Evolutionary conservation across 2,797 vertebrate genomes (phyloP).

Genomic region (Chaunax sp.): DNA sequence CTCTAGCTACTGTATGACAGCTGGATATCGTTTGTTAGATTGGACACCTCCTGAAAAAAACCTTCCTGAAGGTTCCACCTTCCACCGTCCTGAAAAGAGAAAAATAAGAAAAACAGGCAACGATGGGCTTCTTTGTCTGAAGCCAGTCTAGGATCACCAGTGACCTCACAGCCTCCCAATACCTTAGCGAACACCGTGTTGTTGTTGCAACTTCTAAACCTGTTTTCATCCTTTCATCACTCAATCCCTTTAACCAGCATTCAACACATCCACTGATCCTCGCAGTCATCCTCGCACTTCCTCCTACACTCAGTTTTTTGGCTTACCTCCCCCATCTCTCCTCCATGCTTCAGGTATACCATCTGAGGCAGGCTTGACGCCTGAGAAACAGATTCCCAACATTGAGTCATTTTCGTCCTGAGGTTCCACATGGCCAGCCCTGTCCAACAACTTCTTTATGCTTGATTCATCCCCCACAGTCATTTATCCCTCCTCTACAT

Average conservation of each 20-base stretch:
- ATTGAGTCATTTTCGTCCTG: constrained; percentile 12
- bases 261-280: constrained; percentile 1
- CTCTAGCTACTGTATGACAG: no score
- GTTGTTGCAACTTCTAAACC: constrained; percentile 5
- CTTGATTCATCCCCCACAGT: background rate
- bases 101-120: no score
- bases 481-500: constrained; percentile 4
- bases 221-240: constrained; percentile 14
- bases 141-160: no score
- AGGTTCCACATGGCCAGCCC: constrained; percentile 12
- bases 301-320: background rate
- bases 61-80: no score
- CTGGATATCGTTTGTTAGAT: no score
- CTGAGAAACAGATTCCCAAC: background rate
- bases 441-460: background rate
- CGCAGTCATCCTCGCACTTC: background rate
- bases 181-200: background rate
- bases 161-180: no score
- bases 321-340: background rate
- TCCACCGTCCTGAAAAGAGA: no score
- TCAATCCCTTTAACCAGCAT: constrained; percentile 10
- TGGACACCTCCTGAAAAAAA: no score
- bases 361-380: background rate
- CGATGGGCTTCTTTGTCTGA: no score
- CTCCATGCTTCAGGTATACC: constrained; percentile 6